Evolutionary conservation across 1,140 invertebrate genomes (phyloP).

Genomic region (Aphaenogaster rudis): DNA sequence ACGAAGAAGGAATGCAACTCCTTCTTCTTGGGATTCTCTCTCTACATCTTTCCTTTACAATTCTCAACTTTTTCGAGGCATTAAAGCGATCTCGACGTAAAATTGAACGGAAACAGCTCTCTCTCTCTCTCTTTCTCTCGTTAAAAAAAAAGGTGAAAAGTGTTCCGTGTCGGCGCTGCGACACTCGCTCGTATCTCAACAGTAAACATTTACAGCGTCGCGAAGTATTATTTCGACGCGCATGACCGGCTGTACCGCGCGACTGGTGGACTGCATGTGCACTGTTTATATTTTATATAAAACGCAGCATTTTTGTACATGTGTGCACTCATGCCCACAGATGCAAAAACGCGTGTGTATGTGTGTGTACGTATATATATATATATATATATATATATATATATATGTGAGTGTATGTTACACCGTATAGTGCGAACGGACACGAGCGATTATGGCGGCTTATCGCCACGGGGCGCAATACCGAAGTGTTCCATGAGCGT

Average conservation of each 20-base stretch:
- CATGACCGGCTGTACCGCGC: neutral
- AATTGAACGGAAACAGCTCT: slow-evolving; percentile 31
- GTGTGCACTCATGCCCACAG: neutral
- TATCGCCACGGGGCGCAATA: slow-evolving; percentile 69
- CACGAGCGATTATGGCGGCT: slow-evolving; percentile 67
- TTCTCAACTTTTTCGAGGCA: slow-evolving; percentile 48
- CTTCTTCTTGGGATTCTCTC: slow-evolving; percentile 12
- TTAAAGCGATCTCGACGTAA: slow-evolving; percentile 48
- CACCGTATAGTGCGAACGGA: slow-evolving; percentile 9
- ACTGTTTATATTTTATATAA: slow-evolving; percentile 61
- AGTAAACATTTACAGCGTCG: slow-evolving; percentile 43
- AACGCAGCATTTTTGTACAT: neutral
- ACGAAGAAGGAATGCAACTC: slow-evolving; percentile 18
- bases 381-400: neutral
- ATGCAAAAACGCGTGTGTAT: neutral
- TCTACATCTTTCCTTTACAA: slow-evolving; percentile 16
- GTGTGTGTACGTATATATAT: neutral
- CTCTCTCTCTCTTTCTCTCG: slow-evolving; percentile 47
- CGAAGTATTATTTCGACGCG: slow-evolving; percentile 57
- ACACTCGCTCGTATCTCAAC: slow-evolving; percentile 49
- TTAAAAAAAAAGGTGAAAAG: slow-evolving; percentile 54
- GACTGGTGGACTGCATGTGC: neutral
- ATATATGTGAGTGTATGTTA: neutral
- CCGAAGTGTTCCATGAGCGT: slow-evolving; percentile 41
- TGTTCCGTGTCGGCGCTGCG: slow-evolving; percentile 21